Evolutionary conservation across 2,113 vertebrate genomes (phyloP).

Genomic region (Drymodes brunneopygia): DNA sequence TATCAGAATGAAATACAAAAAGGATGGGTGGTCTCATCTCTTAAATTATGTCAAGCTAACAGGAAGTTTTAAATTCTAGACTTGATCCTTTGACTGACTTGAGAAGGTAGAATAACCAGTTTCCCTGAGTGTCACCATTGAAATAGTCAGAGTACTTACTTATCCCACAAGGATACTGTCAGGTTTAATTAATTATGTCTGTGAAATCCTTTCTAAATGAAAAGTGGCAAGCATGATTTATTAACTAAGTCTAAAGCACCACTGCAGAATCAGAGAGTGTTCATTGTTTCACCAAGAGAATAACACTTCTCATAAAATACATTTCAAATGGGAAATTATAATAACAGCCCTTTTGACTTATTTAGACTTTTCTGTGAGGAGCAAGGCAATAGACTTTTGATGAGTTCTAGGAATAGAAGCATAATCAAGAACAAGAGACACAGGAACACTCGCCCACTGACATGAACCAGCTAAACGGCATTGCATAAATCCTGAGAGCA

Average conservation of each 20-base stretch:
- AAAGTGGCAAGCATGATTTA: constrained; percentile 31
- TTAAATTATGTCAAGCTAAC: background rate
- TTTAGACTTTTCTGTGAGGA: background rate
- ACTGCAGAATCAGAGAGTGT: background rate
- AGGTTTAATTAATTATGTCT: constrained; percentile 48
- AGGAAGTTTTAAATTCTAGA: background rate
- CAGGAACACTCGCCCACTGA: background rate
- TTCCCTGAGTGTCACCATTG: background rate
- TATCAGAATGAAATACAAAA: background rate
- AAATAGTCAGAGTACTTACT: background rate
- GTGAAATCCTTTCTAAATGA: constrained; percentile 45
- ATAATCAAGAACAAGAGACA: background rate
- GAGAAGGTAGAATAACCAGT: background rate
- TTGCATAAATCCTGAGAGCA: background rate
- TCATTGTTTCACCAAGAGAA: constrained; percentile 16
- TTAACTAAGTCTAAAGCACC: constrained; percentile 39
- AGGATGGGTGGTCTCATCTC: background rate
- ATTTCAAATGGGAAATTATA: constrained; percentile 8
- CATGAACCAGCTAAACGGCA: background rate
- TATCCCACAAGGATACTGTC: constrained; percentile 5
- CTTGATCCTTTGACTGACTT: background rate
- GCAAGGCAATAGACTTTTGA: background rate
- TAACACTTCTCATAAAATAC: constrained; percentile 28
- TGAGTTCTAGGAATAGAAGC: constrained; percentile 4
- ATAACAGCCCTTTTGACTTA: background rate